Evolutionary conservation across 2,888 invertebrate species (phyloP).

Genomic region (Archips crataeganus): DNA sequence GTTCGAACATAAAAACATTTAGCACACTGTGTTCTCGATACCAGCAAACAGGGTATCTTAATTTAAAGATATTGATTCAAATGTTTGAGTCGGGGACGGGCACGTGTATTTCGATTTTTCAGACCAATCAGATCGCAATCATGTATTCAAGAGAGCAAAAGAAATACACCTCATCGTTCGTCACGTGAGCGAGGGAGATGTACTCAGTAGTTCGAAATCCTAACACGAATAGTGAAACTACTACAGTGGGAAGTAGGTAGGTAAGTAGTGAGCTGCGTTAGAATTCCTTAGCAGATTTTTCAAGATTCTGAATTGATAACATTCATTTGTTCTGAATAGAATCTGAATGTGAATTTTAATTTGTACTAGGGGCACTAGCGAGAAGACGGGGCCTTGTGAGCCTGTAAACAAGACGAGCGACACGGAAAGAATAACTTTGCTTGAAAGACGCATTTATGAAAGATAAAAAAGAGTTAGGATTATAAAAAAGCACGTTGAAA

Average conservation of each 20-base stretch:
- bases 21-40: background rate
- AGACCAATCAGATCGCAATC: background rate
- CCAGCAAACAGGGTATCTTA: background rate
- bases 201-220: background rate
- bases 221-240: background rate
- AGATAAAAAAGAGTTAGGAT: too few relatives aligned
- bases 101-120: background rate
- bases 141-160: background rate
- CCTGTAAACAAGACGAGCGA: too few relatives aligned
- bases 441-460: too few relatives aligned
- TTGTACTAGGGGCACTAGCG: too few relatives aligned
- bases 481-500: too few relatives aligned
- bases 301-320: background rate
- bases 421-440: too few relatives aligned
- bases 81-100: background rate
- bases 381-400: too few relatives aligned
- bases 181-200: background rate
- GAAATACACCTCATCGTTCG: background rate
- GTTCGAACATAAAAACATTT: background rate
- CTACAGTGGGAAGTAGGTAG: too few relatives aligned
- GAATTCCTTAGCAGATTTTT: background rate
- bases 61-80: background rate
- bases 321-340: too few relatives aligned
- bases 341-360: too few relatives aligned
- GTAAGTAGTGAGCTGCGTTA: too few relatives aligned